A percentile compares a stretch with the other conserved stretches of the same genome.
Conservation (phyloP, 64 coral and sea anemone species). For the Dendrophyllia cribrosa region DNA sequence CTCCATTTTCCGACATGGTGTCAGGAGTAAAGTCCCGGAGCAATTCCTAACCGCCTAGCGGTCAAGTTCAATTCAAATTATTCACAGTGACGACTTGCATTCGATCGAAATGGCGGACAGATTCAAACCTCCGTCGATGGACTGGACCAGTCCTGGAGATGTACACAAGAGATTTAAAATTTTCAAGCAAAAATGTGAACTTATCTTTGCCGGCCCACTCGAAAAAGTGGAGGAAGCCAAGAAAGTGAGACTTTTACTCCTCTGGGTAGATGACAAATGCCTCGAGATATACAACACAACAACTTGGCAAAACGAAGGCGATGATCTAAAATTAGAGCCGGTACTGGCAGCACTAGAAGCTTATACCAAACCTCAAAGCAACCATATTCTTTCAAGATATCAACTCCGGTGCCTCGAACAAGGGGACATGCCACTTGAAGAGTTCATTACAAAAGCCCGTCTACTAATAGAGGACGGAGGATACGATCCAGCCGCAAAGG, state of each 20-base stretch:
- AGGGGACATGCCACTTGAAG: constrained; percentile 15
- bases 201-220: constrained; percentile 57
- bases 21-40: no score
- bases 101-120: constrained; percentile 35
- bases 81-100: no score
- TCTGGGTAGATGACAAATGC: constrained; percentile 71
- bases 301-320: constrained; percentile 31
- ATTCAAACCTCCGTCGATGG: constrained; percentile 70
- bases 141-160: constrained; percentile 74
- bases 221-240: constrained; percentile 46
- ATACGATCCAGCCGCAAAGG: constrained; percentile 35
- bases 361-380: constrained; percentile 9
- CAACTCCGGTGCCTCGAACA: constrained; percentile 8
- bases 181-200: constrained; percentile 80
- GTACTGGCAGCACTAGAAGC: constrained; percentile 40
- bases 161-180: constrained; percentile 64
- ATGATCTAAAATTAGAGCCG: constrained; percentile 13
- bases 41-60: no score
- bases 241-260: constrained; percentile 62
- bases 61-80: no score
- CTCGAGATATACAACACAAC: constrained; percentile 70
- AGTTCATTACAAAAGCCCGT: constrained; percentile 29
- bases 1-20: no score
- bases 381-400: constrained; percentile 8
- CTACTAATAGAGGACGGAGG: constrained; percentile 27